Evolutionary conservation across 2,797 vertebrate species (phyloP), one percentile per base, ranked within the genome.

Genomic region (Pitangus sulphuratus): DNA sequence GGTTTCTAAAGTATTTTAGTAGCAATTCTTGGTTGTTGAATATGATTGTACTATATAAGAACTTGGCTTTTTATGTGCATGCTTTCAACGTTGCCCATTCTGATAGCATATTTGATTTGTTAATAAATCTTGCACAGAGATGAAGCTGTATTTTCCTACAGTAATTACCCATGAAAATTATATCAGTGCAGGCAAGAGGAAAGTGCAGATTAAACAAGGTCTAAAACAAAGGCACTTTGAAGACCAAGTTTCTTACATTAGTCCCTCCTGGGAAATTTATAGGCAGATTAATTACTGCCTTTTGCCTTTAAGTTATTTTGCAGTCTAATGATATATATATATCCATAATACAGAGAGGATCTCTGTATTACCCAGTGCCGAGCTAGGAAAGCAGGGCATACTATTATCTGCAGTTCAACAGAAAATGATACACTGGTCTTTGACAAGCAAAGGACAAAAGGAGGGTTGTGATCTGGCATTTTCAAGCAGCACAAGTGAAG

Each of bases 161-260:
- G 89, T 87, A 91, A 89, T 94, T 91, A 84, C 21, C n/a, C 56
- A 56, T 76, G 79, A 84, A 87, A 85, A 81, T 91, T 57, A 10
- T 65, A 68, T 70, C 48, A 53, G 31, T 58, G 45, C 68, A 89
- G 24, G 58, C 85, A 90, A 35, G 61, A 83, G 80, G 60, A 87
- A 93, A 78, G 66, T 39, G 65, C 26, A 81, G 53, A 79, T 91
- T 80, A 93, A 91, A 94, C 44, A 51, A 79, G 25, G 33, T 83
- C 80, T 91, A 42, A 84, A 89, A 51, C 62, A 93, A 93, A 93
- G 79, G 69, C 62, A 54, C 33, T 69, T 92, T 70, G 84, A 89
- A 94, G 57, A 86, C 64, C 17, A 40, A 56, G 19, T 62, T 93
- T 82, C 77, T 83, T 89, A 78, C 5, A 3, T 62, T 76, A 90